Conservation (phyloP, 1,140 invertebrate genomes). For the Ips nitidus region DNA sequence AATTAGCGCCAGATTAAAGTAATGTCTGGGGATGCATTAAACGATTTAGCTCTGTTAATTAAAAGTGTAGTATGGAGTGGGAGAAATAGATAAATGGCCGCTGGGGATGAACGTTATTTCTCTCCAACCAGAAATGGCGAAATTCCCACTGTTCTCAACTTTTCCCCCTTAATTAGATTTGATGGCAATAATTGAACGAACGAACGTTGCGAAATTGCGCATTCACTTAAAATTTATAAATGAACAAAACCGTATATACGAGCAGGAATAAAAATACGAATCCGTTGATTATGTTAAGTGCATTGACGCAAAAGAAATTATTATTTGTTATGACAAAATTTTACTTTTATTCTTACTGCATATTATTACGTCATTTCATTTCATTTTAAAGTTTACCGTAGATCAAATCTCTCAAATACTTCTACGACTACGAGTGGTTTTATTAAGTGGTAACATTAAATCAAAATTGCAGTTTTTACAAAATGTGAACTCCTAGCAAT, state of each 20-base stretch:
- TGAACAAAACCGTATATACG: neutral
- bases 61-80: constrained; percentile 52
- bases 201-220: neutral
- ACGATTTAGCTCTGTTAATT: constrained; percentile 56
- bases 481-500: no score
- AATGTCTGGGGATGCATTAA: constrained; percentile 55
- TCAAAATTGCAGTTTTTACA: no score
- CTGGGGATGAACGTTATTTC: constrained; percentile 39
- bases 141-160: constrained; percentile 33
- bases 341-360: no score
- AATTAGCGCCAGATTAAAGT: constrained; percentile 56
- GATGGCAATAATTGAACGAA: constrained; percentile 26
- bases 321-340: no score
- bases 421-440: no score
- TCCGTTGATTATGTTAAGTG: no score
- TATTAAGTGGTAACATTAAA: no score
- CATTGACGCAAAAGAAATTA: no score
- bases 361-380: no score
- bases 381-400: no score
- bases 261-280: no score
- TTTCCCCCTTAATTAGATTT: constrained; percentile 33
- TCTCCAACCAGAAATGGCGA: constrained; percentile 25
- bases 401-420: no score
- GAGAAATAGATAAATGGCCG: constrained; percentile 50
- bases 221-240: neutral